Evolutionary conservation across 2,888 invertebrate genomes (phyloP).

Genomic region (Meloe dianella): DNA sequence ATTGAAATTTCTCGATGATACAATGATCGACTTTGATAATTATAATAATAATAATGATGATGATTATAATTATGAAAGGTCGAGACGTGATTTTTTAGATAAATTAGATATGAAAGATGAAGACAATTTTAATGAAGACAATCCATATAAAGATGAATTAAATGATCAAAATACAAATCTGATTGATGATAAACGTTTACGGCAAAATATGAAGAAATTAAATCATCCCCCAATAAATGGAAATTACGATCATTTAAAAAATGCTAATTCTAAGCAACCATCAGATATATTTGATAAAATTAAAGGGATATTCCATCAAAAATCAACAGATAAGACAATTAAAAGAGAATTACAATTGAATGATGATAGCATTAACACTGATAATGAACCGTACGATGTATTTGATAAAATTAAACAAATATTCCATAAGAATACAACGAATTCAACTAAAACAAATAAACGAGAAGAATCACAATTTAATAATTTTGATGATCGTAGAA

Average conservation of each 20-base stretch:
- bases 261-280: not conserved
- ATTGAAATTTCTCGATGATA: constrained; percentile 20
- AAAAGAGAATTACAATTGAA: too few relatives aligned
- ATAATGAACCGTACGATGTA: not conserved
- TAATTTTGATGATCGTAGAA: not conserved
- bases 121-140: constrained; percentile 43
- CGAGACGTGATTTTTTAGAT: constrained; percentile 34
- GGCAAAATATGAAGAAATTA: not conserved
- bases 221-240: not conserved
- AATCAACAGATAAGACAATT: too few relatives aligned
- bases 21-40: constrained; percentile 25
- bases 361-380: too few relatives aligned
- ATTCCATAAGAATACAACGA: not conserved
- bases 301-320: too few relatives aligned
- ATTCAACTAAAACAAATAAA: not conserved
- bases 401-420: not conserved
- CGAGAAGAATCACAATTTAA: not conserved
- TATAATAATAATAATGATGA: constrained; percentile 23
- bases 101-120: constrained; percentile 40
- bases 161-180: constrained; percentile 20
- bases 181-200: constrained; percentile 20
- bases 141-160: constrained; percentile 21
- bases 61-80: constrained; percentile 13
- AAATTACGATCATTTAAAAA: not conserved
- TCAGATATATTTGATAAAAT: too few relatives aligned